Conservation (phyloP, 2,888 invertebrate genomes). For the Campoplex nolae region DNA sequence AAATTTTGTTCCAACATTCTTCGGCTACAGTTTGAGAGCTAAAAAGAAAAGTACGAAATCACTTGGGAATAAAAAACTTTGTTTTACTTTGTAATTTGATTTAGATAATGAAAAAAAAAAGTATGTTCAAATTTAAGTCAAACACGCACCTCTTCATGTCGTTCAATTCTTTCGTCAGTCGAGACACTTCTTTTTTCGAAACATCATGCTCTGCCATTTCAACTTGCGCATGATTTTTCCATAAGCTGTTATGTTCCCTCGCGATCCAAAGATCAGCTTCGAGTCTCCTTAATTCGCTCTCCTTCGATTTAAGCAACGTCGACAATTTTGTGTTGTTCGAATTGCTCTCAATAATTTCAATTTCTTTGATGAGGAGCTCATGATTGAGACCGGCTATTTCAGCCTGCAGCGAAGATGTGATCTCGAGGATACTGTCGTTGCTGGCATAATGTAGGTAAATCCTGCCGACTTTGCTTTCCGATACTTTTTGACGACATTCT, state of each 20-base stretch:
- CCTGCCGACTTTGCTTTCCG: constrained; percentile 36
- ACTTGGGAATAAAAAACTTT: neutral
- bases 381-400: constrained; percentile 57
- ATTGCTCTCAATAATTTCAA: constrained; percentile 60
- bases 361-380: constrained; percentile 58
- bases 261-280: constrained; percentile 37
- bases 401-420: constrained; percentile 38
- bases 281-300: constrained; percentile 44
- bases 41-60: neutral
- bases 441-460: constrained; percentile 57
- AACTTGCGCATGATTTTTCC: constrained; percentile 33
- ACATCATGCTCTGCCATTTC: constrained; percentile 34
- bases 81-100: neutral
- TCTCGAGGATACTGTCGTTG: constrained; percentile 26
- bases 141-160: constrained; percentile 38
- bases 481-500: constrained; percentile 57
- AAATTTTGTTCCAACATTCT: constrained; percentile 52
- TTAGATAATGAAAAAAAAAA: neutral
- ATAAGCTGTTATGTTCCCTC: constrained; percentile 30
- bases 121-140: neutral
- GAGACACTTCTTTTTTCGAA: constrained; percentile 34
- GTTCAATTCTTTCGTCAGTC: constrained; percentile 49
- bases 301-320: constrained; percentile 40
- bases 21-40: constrained; percentile 35
- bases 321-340: constrained; percentile 58